These are phyloP conservation scores for Parambassis ranga DNA, from an alignment of 2,797 vertebrate genomes.

Conservation along the genomic window DNA sequence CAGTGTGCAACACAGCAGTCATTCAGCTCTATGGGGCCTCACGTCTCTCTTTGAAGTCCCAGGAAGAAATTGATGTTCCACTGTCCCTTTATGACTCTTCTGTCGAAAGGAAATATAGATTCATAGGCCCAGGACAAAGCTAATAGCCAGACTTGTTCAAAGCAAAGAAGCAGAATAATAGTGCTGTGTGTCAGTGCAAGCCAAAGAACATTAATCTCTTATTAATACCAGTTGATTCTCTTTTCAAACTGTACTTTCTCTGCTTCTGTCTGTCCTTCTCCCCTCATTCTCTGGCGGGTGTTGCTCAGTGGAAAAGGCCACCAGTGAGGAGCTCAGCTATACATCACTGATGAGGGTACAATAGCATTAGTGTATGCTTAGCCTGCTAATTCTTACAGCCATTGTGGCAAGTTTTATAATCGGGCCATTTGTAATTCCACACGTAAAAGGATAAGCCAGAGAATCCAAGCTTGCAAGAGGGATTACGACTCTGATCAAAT, in stretches of 20 bases:
- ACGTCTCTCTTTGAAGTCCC: slow-evolving; percentile 68
- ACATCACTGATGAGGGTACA: slow-evolving; percentile 79
- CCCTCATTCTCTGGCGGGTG: slow-evolving; percentile 36
- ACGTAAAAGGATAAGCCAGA: slow-evolving; percentile 69
- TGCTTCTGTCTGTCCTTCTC: slow-evolving; percentile 36
- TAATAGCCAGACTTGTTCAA: slow-evolving; percentile 66
- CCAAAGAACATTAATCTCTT: slow-evolving; percentile 73
- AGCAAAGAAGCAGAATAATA: slow-evolving; percentile 64
- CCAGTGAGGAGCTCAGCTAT: slow-evolving; percentile 66
- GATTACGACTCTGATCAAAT: slow-evolving; percentile 70
- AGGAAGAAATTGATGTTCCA: slow-evolving; percentile 74
- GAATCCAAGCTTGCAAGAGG: slow-evolving; percentile 57
- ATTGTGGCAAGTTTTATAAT: slow-evolving; percentile 73
- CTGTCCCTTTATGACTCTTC: slow-evolving; percentile 73
- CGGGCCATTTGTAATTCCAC: slow-evolving; percentile 65
- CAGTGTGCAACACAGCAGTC: slow-evolving; percentile 59
- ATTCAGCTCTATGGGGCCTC: slow-evolving; percentile 55
- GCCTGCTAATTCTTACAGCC: slow-evolving; percentile 68
- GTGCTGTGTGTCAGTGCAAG: slow-evolving; percentile 53
- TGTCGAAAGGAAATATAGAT: slow-evolving; percentile 73
- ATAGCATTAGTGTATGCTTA: slow-evolving; percentile 73
- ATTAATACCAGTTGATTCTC: slow-evolving; percentile 75
- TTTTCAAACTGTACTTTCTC: slow-evolving; percentile 59
- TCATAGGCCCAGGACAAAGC: slow-evolving; percentile 65
- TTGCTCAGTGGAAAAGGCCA: slow-evolving; percentile 60